Base-by-base conservation (phyloP, 64 coral and sea anemone species). In the Trachythela sp. region DNA sequence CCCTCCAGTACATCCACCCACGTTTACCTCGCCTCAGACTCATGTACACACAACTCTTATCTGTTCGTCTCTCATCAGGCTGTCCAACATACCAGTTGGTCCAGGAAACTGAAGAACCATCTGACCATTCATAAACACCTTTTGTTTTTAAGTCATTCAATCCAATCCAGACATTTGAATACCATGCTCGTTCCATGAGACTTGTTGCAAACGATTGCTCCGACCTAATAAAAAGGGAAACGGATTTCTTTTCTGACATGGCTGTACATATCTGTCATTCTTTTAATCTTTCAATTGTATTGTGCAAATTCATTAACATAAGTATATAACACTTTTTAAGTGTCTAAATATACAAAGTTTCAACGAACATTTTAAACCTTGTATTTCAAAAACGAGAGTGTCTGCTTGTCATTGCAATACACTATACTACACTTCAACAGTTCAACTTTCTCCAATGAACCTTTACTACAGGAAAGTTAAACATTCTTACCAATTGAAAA, bases 81-180 rank as follows among this genome's bases (percentile, higher is more conserved):
- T 80, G 75, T 37, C 13, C 75, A 80, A 36, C 75, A 80, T 37
- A 36, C 75, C 75, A 80, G 75, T 80, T 80, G 8, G 75, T 80
- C 75, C 75, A 80, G 17, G 75, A 80, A 11, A 80, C 75, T 9
- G 75, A 30, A 9, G 75, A 80, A 13, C 75, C 75, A 37, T 80
- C 75, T 0, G 75, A 80, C 75, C 75, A 80, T 80, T 80, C 75
- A 80, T 80, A 80, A 15, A 38, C 38, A 9, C 75, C 75, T 39
- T 80, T 80, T 80, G 75, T 80, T 80, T 80, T 80, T 36, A n/a
- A n/a, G n/a, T 80, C 75, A 39, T 80, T 80, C 20, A 80, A 80
- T 37, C 75, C 75, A 34, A 37, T 80, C 75, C 75, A 80, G 8
- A 80, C 26, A 0, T 0, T 13, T 1, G 2, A 2, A 8, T 80